A percentile compares a stretch with the other conserved stretches of the same genome.
phyloP scores from a whole-genome alignment of 2,888 invertebrate species.

The Phortica okadai region DNA sequence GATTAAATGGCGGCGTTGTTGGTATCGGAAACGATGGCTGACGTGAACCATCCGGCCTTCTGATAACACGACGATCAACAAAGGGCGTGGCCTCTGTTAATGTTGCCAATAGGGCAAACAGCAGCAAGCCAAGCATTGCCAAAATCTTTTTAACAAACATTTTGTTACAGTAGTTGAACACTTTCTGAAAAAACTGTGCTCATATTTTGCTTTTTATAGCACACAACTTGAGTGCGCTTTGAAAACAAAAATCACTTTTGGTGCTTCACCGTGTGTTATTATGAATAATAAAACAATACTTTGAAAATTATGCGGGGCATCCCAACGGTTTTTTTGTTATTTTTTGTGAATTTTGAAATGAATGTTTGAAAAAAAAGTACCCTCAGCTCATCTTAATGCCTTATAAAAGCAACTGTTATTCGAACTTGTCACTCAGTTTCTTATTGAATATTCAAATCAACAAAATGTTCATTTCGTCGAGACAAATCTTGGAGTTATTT shows the following conservation, averaged over 20 bases:
- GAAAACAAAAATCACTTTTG: too few relatives aligned
- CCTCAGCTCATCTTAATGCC: too few relatives aligned
- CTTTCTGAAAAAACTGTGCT: too few relatives aligned
- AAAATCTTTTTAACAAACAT: not conserved
- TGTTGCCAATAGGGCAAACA: not conserved
- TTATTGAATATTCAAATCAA: not conserved
- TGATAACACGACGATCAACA: conserved; percentile 2
- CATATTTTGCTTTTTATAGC: too few relatives aligned
- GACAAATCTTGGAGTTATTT: not conserved
- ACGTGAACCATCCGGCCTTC: not conserved
- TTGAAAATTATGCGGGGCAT: too few relatives aligned
- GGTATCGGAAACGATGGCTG: not conserved
- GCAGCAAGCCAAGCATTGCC: not conserved
- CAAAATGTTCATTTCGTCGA: not conserved
- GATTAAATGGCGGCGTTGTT: conserved; percentile 24
- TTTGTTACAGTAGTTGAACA: not conserved
- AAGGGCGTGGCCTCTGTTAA: not conserved
- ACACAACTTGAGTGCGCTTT: too few relatives aligned
- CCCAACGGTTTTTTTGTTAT: too few relatives aligned
- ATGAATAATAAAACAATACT: too few relatives aligned
- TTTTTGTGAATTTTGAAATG: too few relatives aligned
- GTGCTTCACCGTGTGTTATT: too few relatives aligned
- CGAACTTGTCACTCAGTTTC: not conserved
- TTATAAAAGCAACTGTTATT: too few relatives aligned
- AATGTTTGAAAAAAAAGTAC: too few relatives aligned